Conservation (phyloP, 2,113 vertebrate species). For the Empidonax alnorum region DNA sequence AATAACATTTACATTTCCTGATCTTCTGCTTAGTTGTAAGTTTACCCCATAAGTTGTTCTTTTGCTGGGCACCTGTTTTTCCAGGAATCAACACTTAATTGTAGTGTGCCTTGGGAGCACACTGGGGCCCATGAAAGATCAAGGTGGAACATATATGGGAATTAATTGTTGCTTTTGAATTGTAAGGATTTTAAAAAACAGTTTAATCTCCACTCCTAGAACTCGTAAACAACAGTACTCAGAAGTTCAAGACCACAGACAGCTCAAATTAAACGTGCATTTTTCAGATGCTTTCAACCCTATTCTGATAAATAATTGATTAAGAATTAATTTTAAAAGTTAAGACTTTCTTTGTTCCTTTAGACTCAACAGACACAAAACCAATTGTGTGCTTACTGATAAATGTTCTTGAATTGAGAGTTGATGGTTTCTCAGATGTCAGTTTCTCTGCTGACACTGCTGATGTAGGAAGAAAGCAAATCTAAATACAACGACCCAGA, state of each 20-base stretch:
- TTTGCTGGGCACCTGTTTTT: background rate
- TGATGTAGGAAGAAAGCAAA: background rate
- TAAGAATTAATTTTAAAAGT: background rate
- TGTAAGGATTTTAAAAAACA: background rate
- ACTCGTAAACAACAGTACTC: background rate
- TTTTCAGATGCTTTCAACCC: background rate
- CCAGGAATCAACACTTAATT: background rate
- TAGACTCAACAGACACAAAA: background rate
- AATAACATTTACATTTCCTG: background rate
- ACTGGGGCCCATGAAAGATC: background rate
- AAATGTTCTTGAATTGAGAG: background rate
- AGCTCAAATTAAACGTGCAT: background rate
- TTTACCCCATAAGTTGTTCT: background rate
- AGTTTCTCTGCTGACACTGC: background rate
- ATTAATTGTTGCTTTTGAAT: background rate
- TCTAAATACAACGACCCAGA: background rate
- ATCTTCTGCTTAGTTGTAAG: background rate
- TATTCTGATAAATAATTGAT: background rate
- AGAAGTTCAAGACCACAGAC: background rate
- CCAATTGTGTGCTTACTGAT: background rate
- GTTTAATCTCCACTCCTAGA: background rate
- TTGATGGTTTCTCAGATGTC: background rate
- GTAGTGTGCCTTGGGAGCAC: background rate
- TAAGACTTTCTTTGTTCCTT: background rate
- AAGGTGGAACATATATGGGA: background rate